Conservation (phyloP, 2,113 vertebrate species). For the Chionomys nivalis region DNA sequence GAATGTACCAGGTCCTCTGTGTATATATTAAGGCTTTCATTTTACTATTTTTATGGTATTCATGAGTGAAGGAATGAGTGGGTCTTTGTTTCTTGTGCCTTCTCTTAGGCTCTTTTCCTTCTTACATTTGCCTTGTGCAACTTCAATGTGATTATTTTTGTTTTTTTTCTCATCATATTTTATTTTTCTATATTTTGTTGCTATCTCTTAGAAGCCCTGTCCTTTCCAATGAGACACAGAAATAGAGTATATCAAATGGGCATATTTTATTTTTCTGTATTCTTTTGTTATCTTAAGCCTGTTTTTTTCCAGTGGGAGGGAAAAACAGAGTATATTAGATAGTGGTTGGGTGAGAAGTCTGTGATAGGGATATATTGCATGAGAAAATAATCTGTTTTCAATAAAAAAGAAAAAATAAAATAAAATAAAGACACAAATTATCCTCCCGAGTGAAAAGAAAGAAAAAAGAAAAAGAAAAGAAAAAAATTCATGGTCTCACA, state of each 20-base stretch:
- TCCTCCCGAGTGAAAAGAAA: neutral
- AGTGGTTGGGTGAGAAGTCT: neutral
- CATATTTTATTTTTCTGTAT: neutral
- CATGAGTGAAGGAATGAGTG: neutral
- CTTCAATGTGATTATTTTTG: neutral
- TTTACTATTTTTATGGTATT: neutral
- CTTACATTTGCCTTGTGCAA: neutral
- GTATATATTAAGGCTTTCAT: neutral
- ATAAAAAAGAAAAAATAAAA: neutral
- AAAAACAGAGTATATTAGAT: neutral
- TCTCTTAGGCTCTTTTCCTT: neutral
- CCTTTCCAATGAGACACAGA: neutral
- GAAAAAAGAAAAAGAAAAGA: neutral
- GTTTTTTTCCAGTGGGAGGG: neutral
- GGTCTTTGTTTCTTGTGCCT: neutral
- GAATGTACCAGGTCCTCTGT: too few species aligned
- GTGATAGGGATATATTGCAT: neutral
- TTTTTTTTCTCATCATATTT: neutral
- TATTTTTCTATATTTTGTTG: neutral
- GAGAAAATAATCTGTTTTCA: neutral
- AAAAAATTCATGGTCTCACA: conserved; percentile 36
- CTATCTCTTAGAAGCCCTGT: too few species aligned
- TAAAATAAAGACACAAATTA: neutral
- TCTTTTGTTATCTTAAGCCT: too few species aligned
- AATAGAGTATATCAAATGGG: neutral